Evolutionary conservation across 2,888 invertebrate species (phyloP).

Genomic region (Drosophila affinis): DNA sequence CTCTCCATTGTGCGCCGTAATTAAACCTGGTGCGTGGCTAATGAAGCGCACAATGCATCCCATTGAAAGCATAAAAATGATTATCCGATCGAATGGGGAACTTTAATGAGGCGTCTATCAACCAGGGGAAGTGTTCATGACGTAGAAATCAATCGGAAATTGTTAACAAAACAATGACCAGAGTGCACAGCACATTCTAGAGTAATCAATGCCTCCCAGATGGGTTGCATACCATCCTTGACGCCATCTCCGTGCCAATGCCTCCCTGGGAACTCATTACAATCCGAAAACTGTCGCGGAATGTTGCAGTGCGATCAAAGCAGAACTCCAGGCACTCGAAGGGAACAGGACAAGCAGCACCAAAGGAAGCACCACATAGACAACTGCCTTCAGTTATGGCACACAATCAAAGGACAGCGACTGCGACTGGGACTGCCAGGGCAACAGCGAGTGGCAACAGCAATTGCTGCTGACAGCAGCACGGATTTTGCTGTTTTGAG

Average conservation of each 20-base stretch:
- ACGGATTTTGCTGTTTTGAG: slow-evolving; percentile 28
- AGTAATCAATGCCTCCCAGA: no score
- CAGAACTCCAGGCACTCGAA: slow-evolving; percentile 24
- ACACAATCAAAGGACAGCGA: slow-evolving; percentile 53
- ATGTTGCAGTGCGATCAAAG: slow-evolving; percentile 47
- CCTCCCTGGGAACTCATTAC: slow-evolving; percentile 32
- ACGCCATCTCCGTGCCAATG: not conserved
- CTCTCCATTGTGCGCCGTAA: slow-evolving; percentile 44
- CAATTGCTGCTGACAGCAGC: slow-evolving; percentile 13
- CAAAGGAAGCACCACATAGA: slow-evolving; percentile 23
- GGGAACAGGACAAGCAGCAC: not conserved
- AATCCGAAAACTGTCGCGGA: slow-evolving; percentile 61
- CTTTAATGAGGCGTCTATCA: slow-evolving; percentile 34
- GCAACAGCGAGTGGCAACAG: slow-evolving; percentile 10
- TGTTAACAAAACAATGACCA: no score
- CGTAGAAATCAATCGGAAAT: slow-evolving; percentile 1
- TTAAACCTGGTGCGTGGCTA: slow-evolving; percentile 53
- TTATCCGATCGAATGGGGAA: slow-evolving; percentile 35
- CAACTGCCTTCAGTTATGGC: slow-evolving; percentile 61
- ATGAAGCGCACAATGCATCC: slow-evolving; percentile 54
- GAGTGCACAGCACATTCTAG: no score
- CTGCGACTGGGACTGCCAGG: not conserved
- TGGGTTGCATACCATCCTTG: no score
- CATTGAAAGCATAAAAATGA: slow-evolving; percentile 30
- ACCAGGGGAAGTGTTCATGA: not conserved